phyloP scores from a whole-genome alignment of 2,888 invertebrate species.

The Nephrotoma appendiculata region DNA sequence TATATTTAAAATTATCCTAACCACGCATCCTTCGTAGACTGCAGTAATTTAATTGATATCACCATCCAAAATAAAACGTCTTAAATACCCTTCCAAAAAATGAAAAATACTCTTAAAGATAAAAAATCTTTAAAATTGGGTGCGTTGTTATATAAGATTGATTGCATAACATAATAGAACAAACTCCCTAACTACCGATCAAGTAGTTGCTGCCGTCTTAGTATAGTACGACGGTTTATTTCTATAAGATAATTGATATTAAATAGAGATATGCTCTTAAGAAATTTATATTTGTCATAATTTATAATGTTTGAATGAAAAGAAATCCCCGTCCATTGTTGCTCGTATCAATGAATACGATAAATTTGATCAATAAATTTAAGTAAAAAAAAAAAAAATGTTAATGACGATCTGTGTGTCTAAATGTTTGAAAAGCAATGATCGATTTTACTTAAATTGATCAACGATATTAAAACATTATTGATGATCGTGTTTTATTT shows the following conservation, averaged over 20 bases:
- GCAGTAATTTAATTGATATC: no score
- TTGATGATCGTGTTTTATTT: not conserved
- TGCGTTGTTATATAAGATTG: not conserved
- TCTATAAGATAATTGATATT: not conserved
- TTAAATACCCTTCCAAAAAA: no score
- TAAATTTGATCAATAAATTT: not conserved
- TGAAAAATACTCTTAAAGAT: not conserved
- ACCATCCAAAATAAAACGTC: no score
- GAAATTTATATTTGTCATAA: not conserved
- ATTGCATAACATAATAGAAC: not conserved
- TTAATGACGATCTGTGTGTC: not conserved
- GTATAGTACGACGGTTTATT: not conserved
- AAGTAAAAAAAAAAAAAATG: not conserved
- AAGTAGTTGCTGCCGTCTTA: not conserved
- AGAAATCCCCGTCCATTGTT: not conserved
- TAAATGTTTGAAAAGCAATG: not conserved
- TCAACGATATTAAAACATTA: not conserved
- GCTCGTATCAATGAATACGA: not conserved
- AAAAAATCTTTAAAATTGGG: not conserved
- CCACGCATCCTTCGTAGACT: no score
- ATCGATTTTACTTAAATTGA: not conserved
- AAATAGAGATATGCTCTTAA: not conserved
- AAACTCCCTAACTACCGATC: not conserved
- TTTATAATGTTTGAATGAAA: not conserved
- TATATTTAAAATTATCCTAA: no score